phyloP scores from a whole-genome alignment of 2,797 vertebrate species.

The Gymnothorax reevesii region DNA sequence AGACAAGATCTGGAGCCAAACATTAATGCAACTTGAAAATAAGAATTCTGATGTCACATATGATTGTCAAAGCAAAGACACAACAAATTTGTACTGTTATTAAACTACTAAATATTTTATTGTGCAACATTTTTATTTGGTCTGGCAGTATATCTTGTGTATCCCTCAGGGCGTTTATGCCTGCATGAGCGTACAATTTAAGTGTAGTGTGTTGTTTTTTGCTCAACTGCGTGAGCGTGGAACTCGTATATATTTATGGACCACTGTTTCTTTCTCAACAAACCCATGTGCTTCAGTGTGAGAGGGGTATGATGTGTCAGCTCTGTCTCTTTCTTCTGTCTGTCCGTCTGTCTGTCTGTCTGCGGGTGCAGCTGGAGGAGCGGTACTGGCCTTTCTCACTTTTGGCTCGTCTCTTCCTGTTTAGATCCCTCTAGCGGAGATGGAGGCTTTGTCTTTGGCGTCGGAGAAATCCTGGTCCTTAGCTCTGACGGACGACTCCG shows the following conservation, averaged over 20 bases:
- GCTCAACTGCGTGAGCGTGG: slow-evolving; percentile 26
- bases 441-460: slow-evolving; percentile 98
- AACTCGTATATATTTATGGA: slow-evolving; percentile 14
- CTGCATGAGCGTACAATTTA: slow-evolving; percentile 27
- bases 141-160: too few relatives aligned
- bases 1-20: too few relatives aligned
- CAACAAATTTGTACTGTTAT: too few relatives aligned
- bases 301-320: neutral
- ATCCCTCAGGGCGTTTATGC: neutral
- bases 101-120: too few relatives aligned
- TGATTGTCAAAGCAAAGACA: too few relatives aligned
- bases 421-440: slow-evolving; percentile 99
- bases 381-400: slow-evolving; percentile 78
- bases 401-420: slow-evolving; percentile 87
- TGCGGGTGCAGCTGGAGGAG: slow-evolving; percentile 38
- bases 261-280: slow-evolving; percentile 33
- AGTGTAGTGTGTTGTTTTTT: neutral
- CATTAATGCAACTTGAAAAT: too few relatives aligned
- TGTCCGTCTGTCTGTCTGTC: slow-evolving; percentile 33
- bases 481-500: slow-evolving; percentile 95
- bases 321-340: slow-evolving; percentile 11
- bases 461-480: slow-evolving; percentile 98
- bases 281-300: slow-evolving; percentile 16
- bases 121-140: too few relatives aligned
- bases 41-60: too few relatives aligned